Conservation (phyloP, 2,888 invertebrate genomes). For the Mactromeris polynyma region DNA sequence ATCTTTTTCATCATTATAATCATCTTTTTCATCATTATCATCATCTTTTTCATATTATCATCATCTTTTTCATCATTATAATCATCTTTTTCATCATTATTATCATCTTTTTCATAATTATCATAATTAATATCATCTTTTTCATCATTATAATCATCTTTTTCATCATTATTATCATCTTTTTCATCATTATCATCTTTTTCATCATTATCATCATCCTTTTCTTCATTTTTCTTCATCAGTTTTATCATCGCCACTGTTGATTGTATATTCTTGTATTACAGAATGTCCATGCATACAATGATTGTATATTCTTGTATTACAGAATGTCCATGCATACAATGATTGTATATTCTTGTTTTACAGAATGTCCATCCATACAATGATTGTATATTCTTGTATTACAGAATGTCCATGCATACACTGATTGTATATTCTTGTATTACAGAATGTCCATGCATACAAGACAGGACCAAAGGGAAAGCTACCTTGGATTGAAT, state of each 20-base stretch:
- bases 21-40: neutral
- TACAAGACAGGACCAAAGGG: conserved; percentile 76
- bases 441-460: conserved; percentile 40
- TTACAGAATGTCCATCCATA: too few species aligned
- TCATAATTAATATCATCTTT: neutral
- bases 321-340: too few species aligned
- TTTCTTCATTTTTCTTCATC: neutral
- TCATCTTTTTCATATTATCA: neutral
- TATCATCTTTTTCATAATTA: neutral
- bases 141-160: neutral
- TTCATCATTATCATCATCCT: neutral
- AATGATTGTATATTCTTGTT: too few species aligned
- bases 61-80: neutral
- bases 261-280: neutral
- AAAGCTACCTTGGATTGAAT: conserved; percentile 86
- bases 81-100: neutral
- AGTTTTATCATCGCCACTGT: neutral
- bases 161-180: neutral
- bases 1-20: neutral
- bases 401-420: too few species aligned
- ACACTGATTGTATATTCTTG: neutral
- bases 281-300: too few species aligned
- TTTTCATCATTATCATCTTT: neutral
- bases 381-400: too few species aligned
- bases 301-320: too few species aligned